phyloP scores from a whole-genome alignment of 2,888 invertebrate species.

The Drosophila sordidula region DNA sequence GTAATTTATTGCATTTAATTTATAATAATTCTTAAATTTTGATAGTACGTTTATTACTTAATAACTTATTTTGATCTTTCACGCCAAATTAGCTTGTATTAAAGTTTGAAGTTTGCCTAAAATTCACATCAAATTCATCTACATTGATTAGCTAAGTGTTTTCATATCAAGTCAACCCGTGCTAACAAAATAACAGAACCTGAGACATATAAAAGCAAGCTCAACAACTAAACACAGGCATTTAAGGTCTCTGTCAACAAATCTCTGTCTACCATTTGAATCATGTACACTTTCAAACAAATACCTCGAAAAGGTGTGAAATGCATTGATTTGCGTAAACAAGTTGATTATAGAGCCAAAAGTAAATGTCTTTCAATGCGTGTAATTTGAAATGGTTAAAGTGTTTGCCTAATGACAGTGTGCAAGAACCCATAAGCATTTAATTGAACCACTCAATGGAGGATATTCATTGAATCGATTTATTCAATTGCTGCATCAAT shows the following conservation, averaged over 20 bases:
- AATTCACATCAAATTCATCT: no score
- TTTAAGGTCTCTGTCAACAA: not conserved
- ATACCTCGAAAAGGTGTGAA: conserved; percentile 12
- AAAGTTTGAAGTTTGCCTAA: no score
- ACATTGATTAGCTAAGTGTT: no score
- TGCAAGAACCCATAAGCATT: not conserved
- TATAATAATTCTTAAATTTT: no score
- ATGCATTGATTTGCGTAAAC: conserved; percentile 23
- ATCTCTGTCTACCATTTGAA: not conserved
- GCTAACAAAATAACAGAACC: no score
- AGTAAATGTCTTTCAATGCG: conserved; percentile 9
- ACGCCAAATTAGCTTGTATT: no score
- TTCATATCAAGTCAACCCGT: no score
- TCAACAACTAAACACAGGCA: not conserved
- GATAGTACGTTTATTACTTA: no score
- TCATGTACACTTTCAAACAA: not conserved
- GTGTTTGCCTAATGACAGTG: conserved; percentile 20
- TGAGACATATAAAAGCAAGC: no score
- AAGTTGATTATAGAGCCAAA: conserved; percentile 2
- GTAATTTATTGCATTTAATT: no score
- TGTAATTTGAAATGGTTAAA: conserved; percentile 27
- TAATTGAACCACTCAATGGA: conserved; percentile 45
- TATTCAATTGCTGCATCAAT: conserved; percentile 57
- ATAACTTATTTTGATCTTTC: no score
- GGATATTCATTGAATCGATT: conserved; percentile 43